Evolutionary conservation across 1,140 invertebrate species (phyloP), one percentile per base, ranked within the genome.

Genomic region (Zaprionus tsacasi): DNA sequence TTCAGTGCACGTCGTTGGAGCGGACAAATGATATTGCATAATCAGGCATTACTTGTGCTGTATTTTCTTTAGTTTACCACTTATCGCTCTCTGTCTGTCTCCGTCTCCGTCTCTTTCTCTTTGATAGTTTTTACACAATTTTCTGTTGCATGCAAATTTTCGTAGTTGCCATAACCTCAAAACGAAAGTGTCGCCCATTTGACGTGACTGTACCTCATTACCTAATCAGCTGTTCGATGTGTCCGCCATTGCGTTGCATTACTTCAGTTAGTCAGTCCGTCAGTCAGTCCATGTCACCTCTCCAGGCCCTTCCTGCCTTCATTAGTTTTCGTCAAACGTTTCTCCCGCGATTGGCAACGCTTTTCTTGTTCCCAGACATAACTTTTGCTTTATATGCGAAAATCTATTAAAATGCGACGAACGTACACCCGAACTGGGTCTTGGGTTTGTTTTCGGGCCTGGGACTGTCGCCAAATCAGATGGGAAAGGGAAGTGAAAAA

Each of bases 401-500:
- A 76, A 81, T 67, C 69, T 71, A 79, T 89, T 86, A 70, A 89
- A 77, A 89, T 81, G 75, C 81, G 72, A 52, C 61, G 25, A 57
- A 64, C 67, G 79, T 86, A 70, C 54, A 33, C 43, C 63, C 40
- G 27, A 86, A 80, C 59, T 76, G 69, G 65, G 73, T 52, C 55
- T 56, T 76, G 17, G 58, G 30, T 33, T 38, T 55, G 21, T 33
- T 30, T 45, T 56, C 27, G 43, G 59, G 55, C 63, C 55, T 33
- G 43, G n/a, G 40, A 67, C 35, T 75, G 68, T 27, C 33, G 55
- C 43, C 56, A 54, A 65, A 57, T 58, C 68, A 2, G 38, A 70
- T 88, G 81, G 78, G 78, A 89, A 90, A 81, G 85, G 86, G 86
- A 89, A 89, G 86, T 86, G 48, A 64, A 73, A 78, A 75, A 68